These are phyloP conservation scores for Helobdella robusta DNA, from an alignment of 2,888 invertebrate species.

Conservation along the genomic window DNA sequence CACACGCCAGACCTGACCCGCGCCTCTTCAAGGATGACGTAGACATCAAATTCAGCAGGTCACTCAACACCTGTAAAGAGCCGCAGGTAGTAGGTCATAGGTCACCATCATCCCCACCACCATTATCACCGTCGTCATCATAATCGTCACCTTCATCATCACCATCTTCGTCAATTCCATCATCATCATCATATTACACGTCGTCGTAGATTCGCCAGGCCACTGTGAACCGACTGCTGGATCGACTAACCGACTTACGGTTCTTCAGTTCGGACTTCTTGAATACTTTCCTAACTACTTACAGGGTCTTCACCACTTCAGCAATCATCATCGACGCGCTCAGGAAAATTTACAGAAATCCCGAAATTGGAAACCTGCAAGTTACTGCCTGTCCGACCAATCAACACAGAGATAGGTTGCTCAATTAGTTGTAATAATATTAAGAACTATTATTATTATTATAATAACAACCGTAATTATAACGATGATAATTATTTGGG, in stretches of 20 bases:
- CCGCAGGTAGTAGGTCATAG: constrained; percentile 50
- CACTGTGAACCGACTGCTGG: constrained; percentile 72
- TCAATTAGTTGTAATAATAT: too few species aligned
- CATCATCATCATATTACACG: background rate
- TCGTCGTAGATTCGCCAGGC: constrained; percentile 70
- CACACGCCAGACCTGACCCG: constrained; percentile 70
- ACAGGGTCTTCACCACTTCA: constrained; percentile 81
- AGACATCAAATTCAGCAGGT: constrained; percentile 72
- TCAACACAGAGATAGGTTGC: too few species aligned
- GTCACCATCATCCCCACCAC: background rate
- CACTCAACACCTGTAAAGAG: constrained; percentile 78
- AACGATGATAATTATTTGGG: too few species aligned
- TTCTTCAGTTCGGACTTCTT: constrained; percentile 85
- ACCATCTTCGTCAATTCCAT: background rate
- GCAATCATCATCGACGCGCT: constrained; percentile 75
- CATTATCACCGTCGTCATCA: background rate
- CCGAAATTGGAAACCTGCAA: constrained; percentile 40
- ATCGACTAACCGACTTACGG: constrained; percentile 75
- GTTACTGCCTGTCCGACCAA: too few species aligned
- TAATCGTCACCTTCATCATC: background rate
- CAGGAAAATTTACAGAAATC: constrained; percentile 53
- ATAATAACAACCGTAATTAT: too few species aligned
- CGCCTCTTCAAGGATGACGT: constrained; percentile 82
- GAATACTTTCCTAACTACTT: constrained; percentile 81
- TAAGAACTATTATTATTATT: too few species aligned